These are phyloP conservation scores for Cerastis leucographa DNA, from an alignment of 2,888 invertebrate genomes.

Conservation along the genomic window DNA sequence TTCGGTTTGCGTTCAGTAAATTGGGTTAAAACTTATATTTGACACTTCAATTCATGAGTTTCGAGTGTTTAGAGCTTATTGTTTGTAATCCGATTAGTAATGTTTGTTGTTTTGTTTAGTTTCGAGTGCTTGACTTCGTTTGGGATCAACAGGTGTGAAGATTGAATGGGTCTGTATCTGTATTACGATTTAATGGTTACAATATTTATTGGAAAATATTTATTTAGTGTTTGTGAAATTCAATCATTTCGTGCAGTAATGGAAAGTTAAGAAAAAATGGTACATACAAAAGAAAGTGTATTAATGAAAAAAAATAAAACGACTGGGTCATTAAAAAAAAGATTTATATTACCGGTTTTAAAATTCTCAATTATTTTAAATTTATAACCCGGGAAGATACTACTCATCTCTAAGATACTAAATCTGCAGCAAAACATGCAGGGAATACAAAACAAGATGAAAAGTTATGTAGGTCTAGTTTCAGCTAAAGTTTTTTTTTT, in stretches of 20 bases:
- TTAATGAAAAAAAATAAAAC: neutral
- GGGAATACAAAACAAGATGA: neutral
- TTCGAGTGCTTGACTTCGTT: constrained; percentile 61
- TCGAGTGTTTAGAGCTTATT: constrained; percentile 80
- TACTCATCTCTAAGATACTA: neutral
- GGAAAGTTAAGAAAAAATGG: neutral
- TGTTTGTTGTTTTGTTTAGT: constrained; percentile 80
- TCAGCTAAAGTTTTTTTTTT: no score
- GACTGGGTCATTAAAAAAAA: neutral
- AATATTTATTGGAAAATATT: constrained; percentile 36
- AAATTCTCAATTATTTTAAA: neutral
- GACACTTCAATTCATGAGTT: constrained; percentile 76
- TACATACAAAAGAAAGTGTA: neutral
- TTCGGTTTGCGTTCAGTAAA: constrained; percentile 75
- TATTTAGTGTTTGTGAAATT: constrained; percentile 9
- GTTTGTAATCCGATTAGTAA: constrained; percentile 82
- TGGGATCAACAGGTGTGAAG: constrained; percentile 62
- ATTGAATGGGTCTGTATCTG: constrained; percentile 31
- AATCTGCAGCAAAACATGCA: neutral
- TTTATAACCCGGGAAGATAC: neutral
- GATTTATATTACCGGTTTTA: neutral
- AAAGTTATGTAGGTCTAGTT: neutral
- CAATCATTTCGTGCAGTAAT: neutral
- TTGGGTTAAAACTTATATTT: constrained; percentile 86
- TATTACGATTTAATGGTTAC: constrained; percentile 42